These are phyloP conservation scores for Phoenicopterus ruber DNA, from an alignment of 2,113 vertebrate species.

Conservation along the genomic window DNA sequence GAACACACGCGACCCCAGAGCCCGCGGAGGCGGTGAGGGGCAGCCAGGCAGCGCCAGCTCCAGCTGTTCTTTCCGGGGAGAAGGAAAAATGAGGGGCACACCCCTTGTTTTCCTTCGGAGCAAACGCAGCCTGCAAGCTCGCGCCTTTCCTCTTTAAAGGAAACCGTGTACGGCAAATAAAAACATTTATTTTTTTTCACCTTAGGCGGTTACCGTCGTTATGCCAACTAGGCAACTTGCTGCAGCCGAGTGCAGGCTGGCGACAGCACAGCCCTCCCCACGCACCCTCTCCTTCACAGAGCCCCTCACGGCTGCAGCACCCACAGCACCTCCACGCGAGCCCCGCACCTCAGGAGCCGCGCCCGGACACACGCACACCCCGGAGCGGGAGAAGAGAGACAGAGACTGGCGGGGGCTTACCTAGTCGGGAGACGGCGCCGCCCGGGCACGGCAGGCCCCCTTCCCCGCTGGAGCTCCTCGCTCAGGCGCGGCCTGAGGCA, in stretches of 20 bases:
- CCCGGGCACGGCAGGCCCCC: background rate
- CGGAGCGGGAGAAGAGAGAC: too few relatives aligned
- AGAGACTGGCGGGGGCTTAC: background rate
- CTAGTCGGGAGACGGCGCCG: background rate
- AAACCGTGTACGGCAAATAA: background rate
- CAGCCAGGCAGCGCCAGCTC: background rate
- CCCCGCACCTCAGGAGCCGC: background rate
- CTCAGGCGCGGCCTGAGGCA: background rate
- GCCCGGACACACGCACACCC: background rate
- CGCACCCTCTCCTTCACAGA: background rate
- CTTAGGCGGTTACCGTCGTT: background rate
- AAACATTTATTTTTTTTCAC: background rate
- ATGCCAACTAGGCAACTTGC: background rate
- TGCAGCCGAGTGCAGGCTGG: background rate
- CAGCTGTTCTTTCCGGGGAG: background rate
- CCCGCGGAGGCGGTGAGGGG: too few relatives aligned
- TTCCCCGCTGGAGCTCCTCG: background rate
- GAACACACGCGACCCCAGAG: background rate
- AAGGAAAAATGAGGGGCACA: fast-evolving
- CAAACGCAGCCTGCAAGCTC: background rate
- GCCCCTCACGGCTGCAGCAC: background rate
- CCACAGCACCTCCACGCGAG: background rate
- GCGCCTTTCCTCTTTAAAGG: background rate
- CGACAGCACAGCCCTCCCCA: background rate
- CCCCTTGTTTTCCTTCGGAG: background rate